Evolutionary conservation across 2,888 invertebrate genomes (phyloP), one percentile per base, ranked within the genome.

Genomic region (Phengaris arion): DNA sequence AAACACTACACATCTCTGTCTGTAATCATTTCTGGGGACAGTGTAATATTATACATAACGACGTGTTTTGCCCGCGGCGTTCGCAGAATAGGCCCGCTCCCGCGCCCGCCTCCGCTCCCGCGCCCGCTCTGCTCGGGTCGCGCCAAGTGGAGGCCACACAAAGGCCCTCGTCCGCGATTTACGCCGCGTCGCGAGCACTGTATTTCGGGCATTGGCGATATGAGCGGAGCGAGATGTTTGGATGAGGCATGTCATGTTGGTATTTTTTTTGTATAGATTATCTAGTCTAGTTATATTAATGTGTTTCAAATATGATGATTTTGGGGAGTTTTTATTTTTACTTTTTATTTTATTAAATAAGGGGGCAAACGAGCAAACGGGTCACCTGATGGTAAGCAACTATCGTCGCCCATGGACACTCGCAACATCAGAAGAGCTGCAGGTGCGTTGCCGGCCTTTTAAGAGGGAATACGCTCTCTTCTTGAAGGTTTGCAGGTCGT

Each of bases 131-230:
- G 82, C 83, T 83, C 84, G 84, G 83, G 86, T 86, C 87, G 86
- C 84, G 85, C 86, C 85, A 82, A 81, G 83, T 81, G 84, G 87
- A 87, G 90, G 89, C 87, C 88, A 84, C 88, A 89, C 89, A 89
- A 89, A 90, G 90, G 88, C 89, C 89, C 88, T 86, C 87, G 83
- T 92, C 90, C 93, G 94, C 94, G 94, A 94, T 92, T 94, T 94
- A 94, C 64, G 64, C 35, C 93, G 90, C 64, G 64, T 64, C 64
- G 64, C 64, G 64, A 64, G 64, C 91, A 87, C 92, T 89, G 91
- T 91, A 92, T 93, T 93, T 92, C 88, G 93, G 92, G 90, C 91
- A 91, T 89, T 88, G 91, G 84, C 86, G 87, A 87, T 87, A 84
- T 79, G 77, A 78, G 15, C 51, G 81, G 85, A 81, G 57, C 72